Evolutionary conservation across 2,113 vertebrate species (phyloP).

Genomic region (Taurulus bubalis): DNA sequence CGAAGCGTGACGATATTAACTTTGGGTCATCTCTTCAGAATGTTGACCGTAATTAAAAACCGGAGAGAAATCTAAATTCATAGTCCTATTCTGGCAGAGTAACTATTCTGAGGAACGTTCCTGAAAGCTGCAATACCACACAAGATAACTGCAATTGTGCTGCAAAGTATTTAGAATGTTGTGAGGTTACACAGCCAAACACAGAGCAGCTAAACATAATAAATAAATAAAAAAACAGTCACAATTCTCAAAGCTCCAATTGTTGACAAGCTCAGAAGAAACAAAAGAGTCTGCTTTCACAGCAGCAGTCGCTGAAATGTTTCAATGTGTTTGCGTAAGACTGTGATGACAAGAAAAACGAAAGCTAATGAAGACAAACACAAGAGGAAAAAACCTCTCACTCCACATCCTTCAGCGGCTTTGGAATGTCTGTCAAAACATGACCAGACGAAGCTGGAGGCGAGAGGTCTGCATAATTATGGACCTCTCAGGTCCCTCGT

Average conservation of each 20-base stretch:
- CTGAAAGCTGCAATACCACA: neutral
- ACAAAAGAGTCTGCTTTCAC: slow-evolving; percentile 27
- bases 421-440: slow-evolving; percentile 76
- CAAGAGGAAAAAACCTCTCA: slow-evolving; percentile 42
- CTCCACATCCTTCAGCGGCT: slow-evolving; percentile 59
- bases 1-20: slow-evolving; percentile 32
- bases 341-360: slow-evolving; percentile 59
- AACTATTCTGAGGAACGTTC: slow-evolving; percentile 1
- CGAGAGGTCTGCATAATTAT: slow-evolving; percentile 58
- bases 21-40: slow-evolving; percentile 22
- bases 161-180: slow-evolving; percentile 26
- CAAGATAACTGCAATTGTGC: slow-evolving; percentile 10
- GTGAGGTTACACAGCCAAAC: slow-evolving; percentile 28
- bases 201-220: slow-evolving; percentile 46
- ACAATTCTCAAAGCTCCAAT: slow-evolving; percentile 29
- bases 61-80: slow-evolving; percentile 26
- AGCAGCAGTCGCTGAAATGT: slow-evolving; percentile 24
- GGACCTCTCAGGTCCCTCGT: slow-evolving; percentile 31
- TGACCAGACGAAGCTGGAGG: slow-evolving; percentile 65
- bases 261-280: slow-evolving; percentile 38
- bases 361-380: slow-evolving; percentile 65
- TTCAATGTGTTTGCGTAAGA: slow-evolving; percentile 42
- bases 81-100: neutral
- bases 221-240: slow-evolving; percentile 22
- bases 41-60: slow-evolving; percentile 9